Evolutionary conservation across 2,888 invertebrate species (phyloP), one percentile per base, ranked within the genome.

Genomic region (Dryocosmus kuriphilus): DNA sequence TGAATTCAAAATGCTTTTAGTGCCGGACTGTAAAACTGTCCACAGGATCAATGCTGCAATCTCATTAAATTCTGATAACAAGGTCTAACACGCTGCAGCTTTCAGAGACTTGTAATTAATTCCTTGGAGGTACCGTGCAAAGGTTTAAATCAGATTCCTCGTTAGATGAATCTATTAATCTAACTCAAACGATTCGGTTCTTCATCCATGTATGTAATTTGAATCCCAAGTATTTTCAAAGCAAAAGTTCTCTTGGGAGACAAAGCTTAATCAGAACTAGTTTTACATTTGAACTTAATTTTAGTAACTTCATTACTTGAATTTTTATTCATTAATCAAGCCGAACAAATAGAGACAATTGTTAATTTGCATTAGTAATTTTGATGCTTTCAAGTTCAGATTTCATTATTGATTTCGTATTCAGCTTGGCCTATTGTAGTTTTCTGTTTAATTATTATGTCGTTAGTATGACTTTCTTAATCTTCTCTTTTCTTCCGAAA

Each of bases 51-150:
- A 51, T 71, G 51, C 71, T 51, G 30, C 71, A 71, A 51, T 71
- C 46, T 71, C 71, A 51, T 71, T 71, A 71, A 71, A 71, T 71
- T 67, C 46, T 51, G 71, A 46, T 71, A 71, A 71, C 71, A 71
- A 71, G 46, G 51, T 71, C 30, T 30, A 71, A 71, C 9, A 30
- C 71, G 11, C n/a, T 24, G 0, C 24, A 27, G 57, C 57, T 24
- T 57, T 57, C 24, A 57, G 24, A 11, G 57, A 41, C 71, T 19
- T 51, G n/a, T 30, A 71, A 71, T 71, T 71, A 71, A 71, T 71
- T 71, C 46, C 71, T 71, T 27, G 30, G n/a, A 51, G 30, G 46
- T 46, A 32, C 14, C 71, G n/a, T 51, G 32, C 71, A 71, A 67
- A 46, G 71, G 51, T 51, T 71, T 71, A 14, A 71, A 71, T 51